Base-by-base conservation (phyloP, 1,140 invertebrate species). In the Drosophila kanapiae region DNA sequence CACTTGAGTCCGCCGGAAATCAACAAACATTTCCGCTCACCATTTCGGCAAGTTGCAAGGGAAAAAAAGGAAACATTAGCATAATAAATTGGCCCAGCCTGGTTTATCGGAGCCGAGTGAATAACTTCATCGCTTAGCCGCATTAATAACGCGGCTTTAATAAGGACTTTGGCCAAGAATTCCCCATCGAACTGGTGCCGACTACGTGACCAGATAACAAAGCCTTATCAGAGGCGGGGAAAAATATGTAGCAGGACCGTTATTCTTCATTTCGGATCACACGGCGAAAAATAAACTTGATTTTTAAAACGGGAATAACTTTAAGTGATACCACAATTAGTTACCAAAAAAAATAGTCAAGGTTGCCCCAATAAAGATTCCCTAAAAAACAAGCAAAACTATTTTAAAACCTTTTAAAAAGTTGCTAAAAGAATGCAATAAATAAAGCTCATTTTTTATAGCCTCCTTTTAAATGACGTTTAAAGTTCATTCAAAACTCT, bases 141-240 rank as follows among this genome's bases (percentile, higher is more conserved):
- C 49, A 87, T 82, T 79, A 87, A 82, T 82, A 78, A 79, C 63
- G 42, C 64, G 63, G 70, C 53, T 79, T 79, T 60, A 75, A 82
- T 76, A 77, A 67, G 56, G 54, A 67, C 51, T 69, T 49, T 49
- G 33, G 31, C 53, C 53, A 71, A 38, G 42, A 56, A 71, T 35
- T 75, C 23, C 37, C 51, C 45, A 56, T 53, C 13, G 57, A 68
- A 59, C 53, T 68, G 51, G 38, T 38, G 68, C 58, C 45, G 43
- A 54, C 72, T 88, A 88, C 84, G 84, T 87, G 84, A 83, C 80
- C 67, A 88, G 84, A 88, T 87, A 88, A 88, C 75, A n/a, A 61
- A 69, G 62, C 31, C 72, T 43, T 67, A 45, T 64, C 53, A 54
- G 10, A 59, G 47, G 35, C 6, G 11, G 11, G 67, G 4, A 18